Conservation (phyloP, 1,140 invertebrate species). For the Epicauta chinensis region DNA sequence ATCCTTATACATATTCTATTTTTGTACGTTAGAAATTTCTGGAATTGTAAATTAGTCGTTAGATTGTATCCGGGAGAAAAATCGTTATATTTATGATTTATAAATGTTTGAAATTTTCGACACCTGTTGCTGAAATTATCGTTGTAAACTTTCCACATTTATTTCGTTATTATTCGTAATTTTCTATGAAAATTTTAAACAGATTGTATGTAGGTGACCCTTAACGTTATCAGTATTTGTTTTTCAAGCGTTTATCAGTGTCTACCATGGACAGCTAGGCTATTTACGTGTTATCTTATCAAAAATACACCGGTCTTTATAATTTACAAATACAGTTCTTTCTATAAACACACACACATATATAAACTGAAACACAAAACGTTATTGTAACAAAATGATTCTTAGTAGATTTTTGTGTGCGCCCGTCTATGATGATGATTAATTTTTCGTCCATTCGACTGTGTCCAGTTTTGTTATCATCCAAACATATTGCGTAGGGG, state of each 20-base stretch:
- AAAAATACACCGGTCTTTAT: constrained; percentile 24
- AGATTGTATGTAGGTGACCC: constrained; percentile 12
- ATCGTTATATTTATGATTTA: not conserved
- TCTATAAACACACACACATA: not conserved
- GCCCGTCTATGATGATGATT: constrained; percentile 2
- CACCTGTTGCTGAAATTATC: constrained; percentile 16
- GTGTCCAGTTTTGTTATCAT: not conserved
- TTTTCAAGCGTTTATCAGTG: constrained; percentile 23
- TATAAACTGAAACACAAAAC: too few species aligned
- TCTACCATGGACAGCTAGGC: constrained; percentile 25
- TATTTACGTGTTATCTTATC: constrained; percentile 25
- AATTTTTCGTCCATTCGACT: constrained; percentile 23
- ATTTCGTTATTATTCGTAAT: not conserved
- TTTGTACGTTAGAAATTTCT: not conserved
- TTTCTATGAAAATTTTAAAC: not conserved
- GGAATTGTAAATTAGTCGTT: constrained; percentile 4
- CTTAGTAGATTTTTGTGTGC: too few species aligned
- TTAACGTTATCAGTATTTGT: constrained; percentile 24
- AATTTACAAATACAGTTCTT: constrained; percentile 23
- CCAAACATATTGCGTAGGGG: too few species aligned
- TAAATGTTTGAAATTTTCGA: constrained; percentile 7
- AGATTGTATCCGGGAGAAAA: not conserved
- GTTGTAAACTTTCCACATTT: constrained; percentile 5
- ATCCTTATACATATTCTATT: too few species aligned
- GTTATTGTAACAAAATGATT: too few species aligned